Evolutionary conservation across 2,113 vertebrate species (phyloP), one percentile per base, ranked within the genome.

Genomic region (Charadrius vociferus): DNA sequence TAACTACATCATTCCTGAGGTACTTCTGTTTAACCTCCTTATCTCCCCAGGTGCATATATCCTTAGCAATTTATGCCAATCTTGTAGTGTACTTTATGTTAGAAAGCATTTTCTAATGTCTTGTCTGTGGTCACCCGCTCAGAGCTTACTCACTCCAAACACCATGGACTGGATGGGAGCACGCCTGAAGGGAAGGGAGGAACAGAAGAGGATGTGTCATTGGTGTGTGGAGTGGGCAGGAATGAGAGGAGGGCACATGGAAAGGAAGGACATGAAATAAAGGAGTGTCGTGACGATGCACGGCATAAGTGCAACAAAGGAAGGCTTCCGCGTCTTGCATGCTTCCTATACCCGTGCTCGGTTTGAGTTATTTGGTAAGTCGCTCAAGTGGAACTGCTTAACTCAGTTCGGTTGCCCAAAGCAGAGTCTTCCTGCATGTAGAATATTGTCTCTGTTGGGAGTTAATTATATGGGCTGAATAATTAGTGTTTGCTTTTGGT

Each of bases 391-490:
- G 67, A 96, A 83, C 49, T 86, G 72, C 52, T 86, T 67, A 70
- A 59, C n/a, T 92, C 41, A 2, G 6, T 75, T 80, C 4, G 2
- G 70, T 91, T 97, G 84, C 92, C 90, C 71, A 88, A 71, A 95
- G 96, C 96, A 96, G 73, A 86, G 71, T 58, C 73, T 95, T 96
- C 47, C 90, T 86, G 80, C 81, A 53, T 92, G 86, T 96, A 90
- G 94, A 98, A 86, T 90, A 90, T 92, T 93, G 50, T 84, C 84
- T 97, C 87, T 97, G 59, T 63, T 81, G 95, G 73, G 94, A 98
- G 65, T 95, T 98, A 94, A 97, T 98, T 97, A 96, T 58, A 37
- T 6, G 5, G 61, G 26, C 50, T 96, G 97, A 98, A 97, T 98
- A 97, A 95, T 95, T 95, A 93, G 93, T 84, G 75, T 22, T 61